Evolutionary conservation across 2,888 invertebrate species (phyloP).

Genomic region (Himalopsyche japonica): DNA sequence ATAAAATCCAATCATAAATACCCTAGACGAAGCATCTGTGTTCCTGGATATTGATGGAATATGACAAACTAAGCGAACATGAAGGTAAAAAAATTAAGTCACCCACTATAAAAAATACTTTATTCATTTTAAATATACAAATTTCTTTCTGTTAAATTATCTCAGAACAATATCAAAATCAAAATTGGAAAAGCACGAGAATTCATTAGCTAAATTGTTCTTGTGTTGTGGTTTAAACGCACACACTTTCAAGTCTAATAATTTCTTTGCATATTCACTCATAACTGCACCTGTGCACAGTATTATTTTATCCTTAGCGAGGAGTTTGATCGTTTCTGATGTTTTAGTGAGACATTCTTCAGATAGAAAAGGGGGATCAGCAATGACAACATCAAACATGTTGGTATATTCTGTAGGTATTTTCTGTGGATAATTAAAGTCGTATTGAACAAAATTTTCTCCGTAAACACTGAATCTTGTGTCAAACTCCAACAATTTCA

Average conservation of each 20-base stretch:
- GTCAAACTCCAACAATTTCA: conserved; percentile 82
- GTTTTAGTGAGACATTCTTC: conserved; percentile 89
- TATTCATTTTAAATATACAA: not conserved
- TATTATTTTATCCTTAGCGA: conserved; percentile 76
- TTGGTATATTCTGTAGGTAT: conserved; percentile 63
- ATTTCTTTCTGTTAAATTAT: not conserved
- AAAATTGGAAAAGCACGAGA: conserved; percentile 89
- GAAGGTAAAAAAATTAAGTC: not conserved
- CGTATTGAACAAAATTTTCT: conserved; percentile 80
- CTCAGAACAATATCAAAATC: conserved; percentile 60
- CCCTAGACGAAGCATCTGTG: too few species aligned
- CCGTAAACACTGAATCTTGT: conserved; percentile 78
- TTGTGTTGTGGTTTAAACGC: conserved; percentile 79
- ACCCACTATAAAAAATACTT: not conserved
- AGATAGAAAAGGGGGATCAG: conserved; percentile 94
- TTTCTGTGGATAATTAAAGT: conserved; percentile 79
- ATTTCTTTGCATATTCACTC: conserved; percentile 67
- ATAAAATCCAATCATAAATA: too few species aligned
- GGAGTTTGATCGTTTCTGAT: conserved; percentile 72
- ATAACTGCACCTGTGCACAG: conserved; percentile 88
- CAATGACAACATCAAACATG: conserved; percentile 81
- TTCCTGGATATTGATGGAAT: too few species aligned
- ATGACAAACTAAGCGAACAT: too few species aligned
- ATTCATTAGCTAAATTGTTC: conserved; percentile 91
- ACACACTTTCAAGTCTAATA: conserved; percentile 68